These are phyloP conservation scores for Fistularia tabacaria DNA, from an alignment of 2,797 vertebrate species.

Conservation along the genomic window DNA sequence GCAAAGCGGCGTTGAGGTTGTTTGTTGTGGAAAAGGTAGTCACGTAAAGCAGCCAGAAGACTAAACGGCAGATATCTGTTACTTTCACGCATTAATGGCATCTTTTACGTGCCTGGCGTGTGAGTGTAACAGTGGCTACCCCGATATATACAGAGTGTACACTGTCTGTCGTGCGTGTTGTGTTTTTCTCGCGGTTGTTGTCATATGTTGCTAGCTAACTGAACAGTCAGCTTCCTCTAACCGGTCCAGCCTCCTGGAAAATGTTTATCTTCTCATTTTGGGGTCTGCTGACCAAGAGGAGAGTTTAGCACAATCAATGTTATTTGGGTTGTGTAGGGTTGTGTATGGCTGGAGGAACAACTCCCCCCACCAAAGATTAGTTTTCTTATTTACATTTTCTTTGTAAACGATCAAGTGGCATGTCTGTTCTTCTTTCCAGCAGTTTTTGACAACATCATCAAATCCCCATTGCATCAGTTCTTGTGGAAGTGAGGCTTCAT, in stretches of 20 bases:
- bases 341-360: background rate
- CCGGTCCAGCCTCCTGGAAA: slow-evolving; percentile 39
- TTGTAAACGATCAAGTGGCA: background rate
- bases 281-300: slow-evolving; percentile 39
- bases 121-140: background rate
- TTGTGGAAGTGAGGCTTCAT: slow-evolving; percentile 23
- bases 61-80: slow-evolving; percentile 4
- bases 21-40: slow-evolving; percentile 47
- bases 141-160: background rate
- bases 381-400: background rate
- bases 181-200: slow-evolving; percentile 19
- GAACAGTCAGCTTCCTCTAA: slow-evolving; percentile 55
- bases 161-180: slow-evolving; percentile 5
- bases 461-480: slow-evolving; percentile 14
- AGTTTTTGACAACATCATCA: slow-evolving; percentile 4
- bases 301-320: background rate
- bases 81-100: slow-evolving; percentile 2
- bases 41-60: slow-evolving; percentile 47
- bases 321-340: background rate
- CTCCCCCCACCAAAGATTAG: too few relatives aligned
- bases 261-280: slow-evolving; percentile 56
- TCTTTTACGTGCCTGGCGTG: background rate
- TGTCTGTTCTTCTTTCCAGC: slow-evolving; percentile 7
- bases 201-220: slow-evolving; percentile 48
- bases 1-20: slow-evolving; percentile 40